Evolutionary conservation across 2,888 invertebrate genomes (phyloP).

Genomic region (Suillia variegata): DNA sequence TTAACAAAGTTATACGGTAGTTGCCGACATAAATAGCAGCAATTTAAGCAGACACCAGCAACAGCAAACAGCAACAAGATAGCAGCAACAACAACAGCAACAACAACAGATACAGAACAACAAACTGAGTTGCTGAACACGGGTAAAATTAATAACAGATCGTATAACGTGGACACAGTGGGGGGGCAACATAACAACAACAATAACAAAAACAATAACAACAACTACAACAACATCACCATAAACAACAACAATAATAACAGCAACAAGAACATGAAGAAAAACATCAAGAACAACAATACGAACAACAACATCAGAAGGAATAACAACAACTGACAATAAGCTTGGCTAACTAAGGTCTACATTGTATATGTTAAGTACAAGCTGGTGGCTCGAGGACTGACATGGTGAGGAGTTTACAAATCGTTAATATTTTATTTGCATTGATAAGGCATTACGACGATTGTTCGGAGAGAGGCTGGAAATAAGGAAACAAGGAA

Average conservation of each 20-base stretch:
- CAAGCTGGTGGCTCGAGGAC: not conserved
- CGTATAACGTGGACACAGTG: constrained; percentile 50
- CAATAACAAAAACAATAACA: constrained; percentile 22
- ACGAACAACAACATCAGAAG: constrained; percentile 19
- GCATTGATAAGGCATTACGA: constrained; percentile 4
- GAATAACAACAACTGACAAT: constrained; percentile 11
- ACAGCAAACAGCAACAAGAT: constrained; percentile 42
- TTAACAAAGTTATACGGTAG: constrained; percentile 57
- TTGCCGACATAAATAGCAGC: constrained; percentile 62
- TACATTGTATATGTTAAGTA: constrained; percentile 1
- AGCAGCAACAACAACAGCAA: constrained; percentile 28
- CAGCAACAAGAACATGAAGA: constrained; percentile 22
- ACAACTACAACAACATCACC: constrained; percentile 28
- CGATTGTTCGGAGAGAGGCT: no score
- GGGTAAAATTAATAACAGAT: constrained; percentile 51
- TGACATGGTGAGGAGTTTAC: constrained; percentile 29
- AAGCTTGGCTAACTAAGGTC: constrained; percentile 28
- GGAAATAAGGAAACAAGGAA: no score
- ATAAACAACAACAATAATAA: constrained; percentile 8
- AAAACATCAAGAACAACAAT: no score
- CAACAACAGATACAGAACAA: constrained; percentile 22
- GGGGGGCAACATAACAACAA: constrained; percentile 37
- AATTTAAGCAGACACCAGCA: constrained; percentile 52
- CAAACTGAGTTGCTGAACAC: constrained; percentile 39
- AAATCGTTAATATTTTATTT: constrained; percentile 51